A percentile compares a stretch with the other conserved stretches of the same genome.
These are phyloP conservation scores for Panopea generosa DNA, from an alignment of 2,888 invertebrate species.

Conservation along the genomic window DNA sequence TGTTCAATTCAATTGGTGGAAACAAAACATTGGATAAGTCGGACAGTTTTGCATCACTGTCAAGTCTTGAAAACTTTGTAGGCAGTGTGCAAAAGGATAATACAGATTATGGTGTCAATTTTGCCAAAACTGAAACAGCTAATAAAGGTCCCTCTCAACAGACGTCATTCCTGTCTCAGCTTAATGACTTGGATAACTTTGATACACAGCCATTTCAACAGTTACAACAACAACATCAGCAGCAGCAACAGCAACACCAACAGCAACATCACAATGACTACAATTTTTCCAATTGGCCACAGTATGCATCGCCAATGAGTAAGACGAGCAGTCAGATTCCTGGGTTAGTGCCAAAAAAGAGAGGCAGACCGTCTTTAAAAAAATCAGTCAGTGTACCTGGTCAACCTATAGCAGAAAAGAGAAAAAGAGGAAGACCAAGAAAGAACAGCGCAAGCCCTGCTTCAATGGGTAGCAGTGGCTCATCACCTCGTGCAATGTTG, in stretches of 20 bases:
- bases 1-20: not conserved
- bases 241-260: constrained; percentile 13
- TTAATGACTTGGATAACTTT: constrained; percentile 26
- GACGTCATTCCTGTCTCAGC: constrained; percentile 33
- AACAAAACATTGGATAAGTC: not conserved
- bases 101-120: constrained; percentile 53
- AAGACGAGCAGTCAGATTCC: not conserved
- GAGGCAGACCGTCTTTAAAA: constrained; percentile 28
- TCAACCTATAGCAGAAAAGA: constrained; percentile 23
- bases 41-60: constrained; percentile 39
- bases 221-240: constrained; percentile 10
- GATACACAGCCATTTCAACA: constrained; percentile 9
- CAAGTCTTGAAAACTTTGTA: constrained; percentile 57
- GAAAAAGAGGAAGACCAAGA: constrained; percentile 36
- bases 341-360: constrained; percentile 15
- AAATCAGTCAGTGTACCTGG: constrained; percentile 32
- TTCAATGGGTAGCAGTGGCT: not conserved
- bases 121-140: constrained; percentile 31
- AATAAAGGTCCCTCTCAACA: not conserved
- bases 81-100: constrained; percentile 58
- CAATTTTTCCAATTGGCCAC: constrained; percentile 43
- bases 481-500: not conserved
- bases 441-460: constrained; percentile 20
- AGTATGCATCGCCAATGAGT: constrained; percentile 15
- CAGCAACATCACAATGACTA: constrained; percentile 7